Base-by-base conservation (phyloP, 2,888 invertebrate genomes). In the Unio delphinus region DNA sequence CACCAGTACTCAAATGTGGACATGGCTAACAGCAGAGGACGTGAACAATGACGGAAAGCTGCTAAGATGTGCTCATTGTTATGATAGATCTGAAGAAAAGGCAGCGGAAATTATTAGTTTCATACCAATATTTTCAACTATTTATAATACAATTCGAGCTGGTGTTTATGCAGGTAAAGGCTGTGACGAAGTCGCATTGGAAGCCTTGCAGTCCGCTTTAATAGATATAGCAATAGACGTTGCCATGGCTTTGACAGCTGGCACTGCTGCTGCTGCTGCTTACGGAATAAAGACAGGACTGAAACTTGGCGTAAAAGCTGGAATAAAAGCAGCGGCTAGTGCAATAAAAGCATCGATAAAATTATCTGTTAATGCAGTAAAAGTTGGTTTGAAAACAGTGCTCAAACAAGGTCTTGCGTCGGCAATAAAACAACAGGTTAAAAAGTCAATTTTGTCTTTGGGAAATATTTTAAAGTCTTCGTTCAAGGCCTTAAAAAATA, bases 211-310 rank as follows among this genome's bases (percentile, higher is more conserved):
- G 18, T 65, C 66, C 28, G 45, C 26, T 6, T 56, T 57, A 26
- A 60, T 66, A n/a, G 70, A 66, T n/a, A 7, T 70, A 8, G 66
- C 63, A 20, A 45, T 70, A 6, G 70, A 70, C 28, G 55, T 59
- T 54, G 18, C 64, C 4, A 59, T 63, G 23, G 70, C 54, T 5
- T 23, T 70, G 4, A 59, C 55, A 30, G 55, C 63, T 57, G 70
- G 70, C 3, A 63, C 70, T 0, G 70, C 66, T 0, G 62, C 70
- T 6, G 70, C 63, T 1, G 54, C 60, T 55, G 70, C 70, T 1
- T 58, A 58, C 20, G 70, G 70, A 8, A 55, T 70, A n/a, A 70
- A 70, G 63, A 70, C 70, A n/a, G 70, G 59, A 8, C 17, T 66
- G 6, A 66, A 70, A 66, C 26, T 59, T 28, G 70, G 70, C 28